Percentiles rank a stretch among this genome's conserved stretches.
phyloP scores from a whole-genome alignment of 1,140 invertebrate genomes.

The Dreissena rostriformis region DNA sequence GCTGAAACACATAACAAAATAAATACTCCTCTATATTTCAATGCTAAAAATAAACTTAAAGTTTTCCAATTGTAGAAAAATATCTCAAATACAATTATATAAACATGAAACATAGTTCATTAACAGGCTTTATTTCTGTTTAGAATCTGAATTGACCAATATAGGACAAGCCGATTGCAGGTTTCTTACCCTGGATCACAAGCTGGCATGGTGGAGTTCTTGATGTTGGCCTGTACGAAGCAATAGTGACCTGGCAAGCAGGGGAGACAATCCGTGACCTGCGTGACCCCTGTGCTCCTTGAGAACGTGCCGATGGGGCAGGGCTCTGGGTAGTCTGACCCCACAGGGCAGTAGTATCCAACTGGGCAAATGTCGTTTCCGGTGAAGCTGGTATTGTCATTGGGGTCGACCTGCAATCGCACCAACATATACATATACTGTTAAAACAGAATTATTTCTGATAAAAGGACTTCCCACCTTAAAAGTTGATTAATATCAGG shows the following conservation, averaged over 20 bases:
- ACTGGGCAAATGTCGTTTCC: conserved; percentile 77
- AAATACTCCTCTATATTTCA: too few species aligned
- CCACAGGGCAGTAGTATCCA: conserved; percentile 78
- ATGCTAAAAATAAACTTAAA: too few species aligned
- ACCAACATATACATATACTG: too few species aligned
- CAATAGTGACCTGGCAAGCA: conserved; percentile 83
- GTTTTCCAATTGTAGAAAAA: too few species aligned
- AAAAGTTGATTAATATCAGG: too few species aligned
- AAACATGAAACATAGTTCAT: neutral
- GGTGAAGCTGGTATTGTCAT: conserved; percentile 71
- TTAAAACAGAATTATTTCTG: too few species aligned
- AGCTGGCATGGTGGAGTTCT: conserved; percentile 67
- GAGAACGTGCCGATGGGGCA: conserved; percentile 78
- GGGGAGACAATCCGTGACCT: conserved; percentile 68
- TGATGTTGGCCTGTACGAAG: conserved; percentile 78
- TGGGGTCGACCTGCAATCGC: conserved; percentile 66
- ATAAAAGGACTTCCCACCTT: too few species aligned
- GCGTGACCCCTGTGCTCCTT: conserved; percentile 61
- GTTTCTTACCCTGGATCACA: conserved; percentile 74
- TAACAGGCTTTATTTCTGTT: neutral
- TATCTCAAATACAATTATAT: too few species aligned
- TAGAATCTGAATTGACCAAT: neutral
- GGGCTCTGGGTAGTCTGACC: conserved; percentile 72
- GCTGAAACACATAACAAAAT: too few species aligned
- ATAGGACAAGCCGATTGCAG: too few species aligned